Evolutionary conservation across 2,888 invertebrate genomes (phyloP), one percentile per base, ranked within the genome.

Genomic region (Chrysodeixis includens): DNA sequence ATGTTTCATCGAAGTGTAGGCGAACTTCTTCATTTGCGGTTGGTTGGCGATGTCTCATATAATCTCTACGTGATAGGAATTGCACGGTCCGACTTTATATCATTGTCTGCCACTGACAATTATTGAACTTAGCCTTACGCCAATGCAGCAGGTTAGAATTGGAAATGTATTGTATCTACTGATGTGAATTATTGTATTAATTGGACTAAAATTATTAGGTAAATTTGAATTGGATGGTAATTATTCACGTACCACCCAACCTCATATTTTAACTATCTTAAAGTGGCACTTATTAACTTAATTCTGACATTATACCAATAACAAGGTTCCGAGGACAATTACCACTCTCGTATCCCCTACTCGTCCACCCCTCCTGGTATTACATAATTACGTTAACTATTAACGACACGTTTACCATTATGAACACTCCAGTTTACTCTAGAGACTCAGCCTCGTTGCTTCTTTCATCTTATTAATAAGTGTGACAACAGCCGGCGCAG

Each of bases 61-160:
- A 88, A 86, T 72, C 78, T 73, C 83, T 83, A 90, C 92, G 93
- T 93, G 93, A 88, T 81, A 65, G 59, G 91, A 91, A 90, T 93
- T 68, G 68, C 57, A 30, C 30, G 30, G 61, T 57, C 61, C 62
- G 69, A 66, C 54, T 62, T 66, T 62, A 66, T 70, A 66, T 69
- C 69, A 72, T 64, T 75, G 72, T 71, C 54, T 52, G 61, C 56
- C 55, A 49, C 60, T 59, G 54, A 70, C 64, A 78, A 74, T 76
- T 79, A 74, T 71, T 71, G 62, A 74, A 78, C 64, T 71, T 76
- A 64, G 56, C 49, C 46, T 63, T 58, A 58, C n/a, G 55, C 51
- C 58, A 30, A 62, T 30, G 40, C 57, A 61, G 66, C 51, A 69
- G 18, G 10, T 49, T 18, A 9, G 46, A 49, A 49, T n/a, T 40